Evolutionary conservation across 2,888 invertebrate genomes (phyloP), one percentile per base, ranked within the genome.

Genomic region (Aquatica leii): DNA sequence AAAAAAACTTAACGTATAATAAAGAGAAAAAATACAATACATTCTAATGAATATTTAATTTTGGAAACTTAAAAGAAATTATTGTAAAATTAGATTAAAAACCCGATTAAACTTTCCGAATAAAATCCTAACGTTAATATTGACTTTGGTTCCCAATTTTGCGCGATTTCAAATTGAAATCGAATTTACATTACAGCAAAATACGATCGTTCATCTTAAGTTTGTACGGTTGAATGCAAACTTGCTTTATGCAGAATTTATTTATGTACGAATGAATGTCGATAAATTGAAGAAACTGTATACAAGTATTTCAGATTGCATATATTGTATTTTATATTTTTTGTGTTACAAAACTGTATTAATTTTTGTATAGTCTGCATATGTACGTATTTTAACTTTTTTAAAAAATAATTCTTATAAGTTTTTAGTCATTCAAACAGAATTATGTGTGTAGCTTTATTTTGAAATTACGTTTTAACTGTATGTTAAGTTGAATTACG

Each of bases 121-220:
- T 37, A 37, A 55, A 55, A 17, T 55, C 46, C 43, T 43, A 24
- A 17, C 24, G 20, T 43, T 43, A 15, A 41, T 18, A 54, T 54
- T 35, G 17, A 41, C 46, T 43, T 43, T 41, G 24, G 21, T 43
- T 55, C 43, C 43, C 52, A 59, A 59, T 59, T 59, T 43, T n/a
- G 21, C 5, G 43, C 51, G 52, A 31, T 59, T 43, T 59, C 31
- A 46, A 46, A 46, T 46, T 41, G 59, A 59, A 59, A 59, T 52
- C 40, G 52, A 52, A 51, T 52, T 59, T 59, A 52, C 40, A 59
- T 52, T 52, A 52, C 40, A 20, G 46, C n/a, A 41, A 24, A 46
- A 34, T 52, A 17, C 51, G 59, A 59, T 59, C 51, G 41, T 52
- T 59, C 52, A 59, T 52, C 58, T 59, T 43, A 43, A 52, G 41